phyloP scores from a whole-genome alignment of 2,797 vertebrate genomes.

The Brachyalestes nurse region DNA sequence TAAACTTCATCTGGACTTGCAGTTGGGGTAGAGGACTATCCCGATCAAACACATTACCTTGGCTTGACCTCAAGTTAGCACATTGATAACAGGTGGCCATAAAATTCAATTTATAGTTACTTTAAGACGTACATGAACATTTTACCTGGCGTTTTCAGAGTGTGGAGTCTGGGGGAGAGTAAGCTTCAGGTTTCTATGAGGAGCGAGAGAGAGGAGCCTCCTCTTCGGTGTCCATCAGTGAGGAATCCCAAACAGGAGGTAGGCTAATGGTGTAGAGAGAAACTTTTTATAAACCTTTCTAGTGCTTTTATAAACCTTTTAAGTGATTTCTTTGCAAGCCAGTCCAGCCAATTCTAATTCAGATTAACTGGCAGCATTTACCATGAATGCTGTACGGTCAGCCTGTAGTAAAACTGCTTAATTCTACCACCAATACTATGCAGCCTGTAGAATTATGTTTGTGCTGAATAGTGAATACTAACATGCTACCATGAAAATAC shows the following conservation, averaged over 20 bases:
- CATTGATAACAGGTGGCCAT: not conserved
- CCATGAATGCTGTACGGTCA: not conserved
- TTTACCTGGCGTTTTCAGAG: slow-evolving; percentile 61
- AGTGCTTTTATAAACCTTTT: not conserved
- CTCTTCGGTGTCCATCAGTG: slow-evolving; percentile 51
- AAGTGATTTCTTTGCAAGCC: not conserved
- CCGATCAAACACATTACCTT: not conserved
- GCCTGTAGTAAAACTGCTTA: too few species aligned
- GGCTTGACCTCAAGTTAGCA: not conserved
- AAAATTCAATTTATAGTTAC: not conserved
- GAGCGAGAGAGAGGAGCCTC: slow-evolving; percentile 65
- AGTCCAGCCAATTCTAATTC: not conserved
- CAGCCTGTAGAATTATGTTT: too few species aligned
- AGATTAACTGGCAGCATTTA: not conserved
- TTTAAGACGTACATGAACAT: not conserved
- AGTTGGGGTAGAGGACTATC: not conserved
- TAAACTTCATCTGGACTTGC: too few species aligned
- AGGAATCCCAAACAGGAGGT: slow-evolving; percentile 60
- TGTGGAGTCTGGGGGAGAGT: slow-evolving; percentile 75
- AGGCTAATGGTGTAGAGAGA: not conserved
- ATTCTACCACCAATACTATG: too few species aligned
- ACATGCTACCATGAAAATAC: too few species aligned
- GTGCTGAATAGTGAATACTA: too few species aligned
- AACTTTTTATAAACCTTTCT: not conserved
- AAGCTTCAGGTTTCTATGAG: slow-evolving; percentile 70